Base-by-base conservation (phyloP, 1,140 invertebrate species). In the Zaprionus inermis region DNA sequence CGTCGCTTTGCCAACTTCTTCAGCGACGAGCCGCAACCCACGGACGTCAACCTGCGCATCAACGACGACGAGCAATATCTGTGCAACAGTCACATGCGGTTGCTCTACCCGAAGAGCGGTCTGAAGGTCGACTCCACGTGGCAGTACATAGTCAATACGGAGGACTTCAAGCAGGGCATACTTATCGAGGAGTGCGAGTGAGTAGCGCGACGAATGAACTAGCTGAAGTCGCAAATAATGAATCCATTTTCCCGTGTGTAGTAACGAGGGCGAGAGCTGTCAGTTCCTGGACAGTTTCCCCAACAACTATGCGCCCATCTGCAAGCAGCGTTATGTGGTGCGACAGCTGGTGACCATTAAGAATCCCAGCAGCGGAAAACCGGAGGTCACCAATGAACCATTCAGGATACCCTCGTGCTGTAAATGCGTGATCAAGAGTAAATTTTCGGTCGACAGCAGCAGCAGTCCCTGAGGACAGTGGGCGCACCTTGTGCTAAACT, bases 381-480 rank as follows among this genome's bases (percentile, higher is more conserved):
- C 76, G 0, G 77, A 89, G 56, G 76, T 78, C 20, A 63, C 59
- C n/a, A 82, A 71, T 20, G 65, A 78, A 12, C 24, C 72, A 20
- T 95, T 95, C 71, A 89, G 92, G 81, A 92, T 95, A 59, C 95
- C 95, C 5, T 94, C 94, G 7, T 95, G 95, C 69, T 96, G 95
- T 78, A 94, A 94, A 41, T 96, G 95, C 75, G 93, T 93, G 30
- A 74, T 94, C 34, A 92, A 91, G 71, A 83, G 73, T 52, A 72
- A 70, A 56, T 71, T 71, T 54, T 56, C 36, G 3, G 20, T 61
- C 34, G 55, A 14, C 14, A 55, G 51, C 34, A 36, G 44, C 46
- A 49, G 44, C 44, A 44, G n/a, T 12, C 51, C 65, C n/a, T 69
- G 58, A 68, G 4, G 3, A 16, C 3, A n/a, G 11, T 0, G 36